Conservation (phyloP, 2,113 vertebrate species). For the Ginglymostoma cirratum region DNA sequence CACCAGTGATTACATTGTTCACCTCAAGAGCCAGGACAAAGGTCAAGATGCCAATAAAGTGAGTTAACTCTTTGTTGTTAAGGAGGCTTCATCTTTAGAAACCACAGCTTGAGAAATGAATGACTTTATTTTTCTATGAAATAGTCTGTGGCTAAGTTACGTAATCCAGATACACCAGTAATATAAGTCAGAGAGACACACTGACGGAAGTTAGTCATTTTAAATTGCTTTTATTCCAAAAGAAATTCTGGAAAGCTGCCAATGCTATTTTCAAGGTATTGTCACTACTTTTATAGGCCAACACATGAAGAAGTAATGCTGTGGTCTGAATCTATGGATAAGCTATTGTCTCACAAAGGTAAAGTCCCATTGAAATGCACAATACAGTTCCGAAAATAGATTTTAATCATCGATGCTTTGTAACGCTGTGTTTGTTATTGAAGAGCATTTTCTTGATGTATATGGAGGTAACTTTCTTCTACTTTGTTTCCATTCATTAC, state of each 20-base stretch:
- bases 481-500: neutral
- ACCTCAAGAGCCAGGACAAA: constrained; percentile 38
- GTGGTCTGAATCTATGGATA: constrained; percentile 84
- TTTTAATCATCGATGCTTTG: neutral
- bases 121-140: neutral
- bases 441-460: neutral
- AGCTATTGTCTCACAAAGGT: constrained; percentile 81
- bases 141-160: neutral
- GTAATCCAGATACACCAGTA: neutral
- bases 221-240: neutral
- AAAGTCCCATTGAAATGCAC: constrained; percentile 43
- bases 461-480: neutral
- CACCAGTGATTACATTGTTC: constrained; percentile 34
- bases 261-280: constrained; percentile 90
- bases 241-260: constrained; percentile 55
- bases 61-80: constrained; percentile 43
- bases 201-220: neutral
- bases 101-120: neutral
- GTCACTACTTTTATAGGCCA: constrained; percentile 83
- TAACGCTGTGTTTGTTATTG: neutral
- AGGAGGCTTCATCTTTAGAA: neutral
- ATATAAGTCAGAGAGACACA: neutral
- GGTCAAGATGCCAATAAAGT: constrained; percentile 68
- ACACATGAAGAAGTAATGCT: constrained; percentile 57
- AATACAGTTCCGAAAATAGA: neutral